Evolutionary conservation across 2,797 vertebrate species (phyloP).

Genomic region (Coendou prehensilis): DNA sequence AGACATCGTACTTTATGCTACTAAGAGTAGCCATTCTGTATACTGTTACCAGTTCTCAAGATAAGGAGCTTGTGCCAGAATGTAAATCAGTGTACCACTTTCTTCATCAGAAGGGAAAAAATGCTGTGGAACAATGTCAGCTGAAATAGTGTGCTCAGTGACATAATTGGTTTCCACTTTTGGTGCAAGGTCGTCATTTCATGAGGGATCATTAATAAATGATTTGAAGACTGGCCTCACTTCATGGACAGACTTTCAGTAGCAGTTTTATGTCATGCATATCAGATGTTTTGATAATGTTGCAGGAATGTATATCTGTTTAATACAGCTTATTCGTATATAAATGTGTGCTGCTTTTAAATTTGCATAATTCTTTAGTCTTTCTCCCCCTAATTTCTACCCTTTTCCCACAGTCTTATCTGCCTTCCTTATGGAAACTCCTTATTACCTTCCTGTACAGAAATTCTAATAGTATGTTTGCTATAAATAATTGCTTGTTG

Average conservation of each 20-base stretch:
- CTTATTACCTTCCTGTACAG: conserved; percentile 29
- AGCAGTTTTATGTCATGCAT: conserved; percentile 18
- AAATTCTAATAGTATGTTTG: conserved; percentile 59
- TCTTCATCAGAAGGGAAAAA: conserved; percentile 23
- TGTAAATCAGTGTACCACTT: not conserved
- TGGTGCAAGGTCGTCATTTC: conserved; percentile 1
- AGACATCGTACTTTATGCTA: conserved; percentile 18
- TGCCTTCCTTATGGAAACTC: not conserved
- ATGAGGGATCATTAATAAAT: not conserved
- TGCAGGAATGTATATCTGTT: conserved; percentile 38
- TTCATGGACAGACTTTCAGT: not conserved
- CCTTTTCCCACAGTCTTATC: not conserved
- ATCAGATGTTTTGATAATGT: not conserved
- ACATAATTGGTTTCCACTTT: conserved; percentile 22
- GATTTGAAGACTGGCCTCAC: not conserved
- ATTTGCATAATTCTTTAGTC: conserved; percentile 56
- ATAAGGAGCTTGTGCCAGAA: conserved; percentile 22
- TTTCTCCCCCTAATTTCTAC: not conserved
- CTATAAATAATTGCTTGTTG: conserved; percentile 59
- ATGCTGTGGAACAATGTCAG: not conserved
- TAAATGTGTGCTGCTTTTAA: conserved; percentile 21
- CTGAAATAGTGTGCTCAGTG: conserved; percentile 41
- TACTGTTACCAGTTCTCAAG: not conserved
- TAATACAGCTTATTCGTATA: conserved; percentile 50
- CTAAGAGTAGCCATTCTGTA: not conserved